Evolutionary conservation across 2,113 vertebrate genomes (phyloP).

Genomic region (Pachycephala philippinensis): DNA sequence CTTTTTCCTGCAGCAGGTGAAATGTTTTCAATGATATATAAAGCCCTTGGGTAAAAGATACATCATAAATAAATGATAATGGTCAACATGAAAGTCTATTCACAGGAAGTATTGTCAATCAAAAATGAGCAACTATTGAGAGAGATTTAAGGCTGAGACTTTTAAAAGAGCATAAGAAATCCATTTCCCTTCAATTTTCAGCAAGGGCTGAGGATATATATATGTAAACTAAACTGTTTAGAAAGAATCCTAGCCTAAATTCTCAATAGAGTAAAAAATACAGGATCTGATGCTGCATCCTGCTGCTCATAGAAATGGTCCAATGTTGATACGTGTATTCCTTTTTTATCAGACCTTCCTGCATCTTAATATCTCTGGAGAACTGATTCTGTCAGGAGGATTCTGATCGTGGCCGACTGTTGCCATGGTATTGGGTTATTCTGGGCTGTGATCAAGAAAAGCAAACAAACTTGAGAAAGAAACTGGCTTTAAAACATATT

Average conservation of each 20-base stretch:
- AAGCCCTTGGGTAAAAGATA: neutral
- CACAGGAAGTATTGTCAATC: conserved; percentile 25
- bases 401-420: conserved; percentile 4
- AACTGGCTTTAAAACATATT: neutral
- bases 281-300: neutral
- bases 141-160: conserved; percentile 14
- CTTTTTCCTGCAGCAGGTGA: neutral
- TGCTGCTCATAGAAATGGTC: neutral
- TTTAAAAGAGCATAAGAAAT: neutral
- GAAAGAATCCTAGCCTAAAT: neutral
- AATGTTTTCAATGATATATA: conserved; percentile 9
- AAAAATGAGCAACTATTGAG: neutral
- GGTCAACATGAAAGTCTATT: conserved; percentile 27
- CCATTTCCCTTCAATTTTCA: neutral
- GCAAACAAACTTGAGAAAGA: conserved; percentile 17
- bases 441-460: conserved; percentile 2
- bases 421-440: conserved; percentile 41
- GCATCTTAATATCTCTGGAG: conserved; percentile 32
- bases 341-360: conserved; percentile 18
- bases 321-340: neutral
- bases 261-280: neutral
- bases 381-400: conserved; percentile 32
- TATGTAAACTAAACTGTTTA: neutral
- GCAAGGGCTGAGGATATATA: neutral
- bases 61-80: conserved; percentile 44